These are phyloP conservation scores for Morphnarchus princeps DNA, from an alignment of 2,113 vertebrate species.

Conservation along the genomic window DNA sequence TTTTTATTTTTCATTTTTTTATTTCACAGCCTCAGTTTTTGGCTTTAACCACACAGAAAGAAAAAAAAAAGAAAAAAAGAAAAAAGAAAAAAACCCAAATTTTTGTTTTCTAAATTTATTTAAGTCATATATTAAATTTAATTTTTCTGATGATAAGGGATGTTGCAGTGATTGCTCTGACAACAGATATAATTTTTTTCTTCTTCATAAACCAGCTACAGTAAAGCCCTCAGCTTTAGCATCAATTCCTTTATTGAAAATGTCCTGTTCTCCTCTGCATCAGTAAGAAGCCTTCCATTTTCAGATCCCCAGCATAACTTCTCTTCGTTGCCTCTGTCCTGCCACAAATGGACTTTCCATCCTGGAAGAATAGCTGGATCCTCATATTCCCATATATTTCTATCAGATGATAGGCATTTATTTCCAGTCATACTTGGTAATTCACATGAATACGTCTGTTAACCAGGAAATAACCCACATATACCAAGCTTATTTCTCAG, in stretches of 20 bases:
- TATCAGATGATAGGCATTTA: not conserved
- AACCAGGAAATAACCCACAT: not conserved
- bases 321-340: not conserved
- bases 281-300: not conserved
- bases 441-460: not conserved
- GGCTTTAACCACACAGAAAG: not conserved
- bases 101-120: not conserved
- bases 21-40: not conserved
- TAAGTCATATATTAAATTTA: not conserved
- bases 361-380: not conserved
- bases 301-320: not conserved
- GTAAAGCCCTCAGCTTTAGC: not conserved
- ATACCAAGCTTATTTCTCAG: not conserved
- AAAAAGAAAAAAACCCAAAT: rapidly evolving
- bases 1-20: not conserved
- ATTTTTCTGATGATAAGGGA: not conserved
- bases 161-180: not conserved
- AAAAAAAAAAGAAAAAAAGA: too few species aligned
- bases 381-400: not conserved
- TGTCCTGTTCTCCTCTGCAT: not conserved
- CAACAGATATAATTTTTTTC: not conserved
- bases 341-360: not conserved
- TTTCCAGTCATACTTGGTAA: not conserved
- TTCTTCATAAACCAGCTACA: not conserved
- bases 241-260: not conserved